Conservation (phyloP, 30 jellyfish, hydroid and myxozoan genomes). For the Hydra vulgaris region DNA sequence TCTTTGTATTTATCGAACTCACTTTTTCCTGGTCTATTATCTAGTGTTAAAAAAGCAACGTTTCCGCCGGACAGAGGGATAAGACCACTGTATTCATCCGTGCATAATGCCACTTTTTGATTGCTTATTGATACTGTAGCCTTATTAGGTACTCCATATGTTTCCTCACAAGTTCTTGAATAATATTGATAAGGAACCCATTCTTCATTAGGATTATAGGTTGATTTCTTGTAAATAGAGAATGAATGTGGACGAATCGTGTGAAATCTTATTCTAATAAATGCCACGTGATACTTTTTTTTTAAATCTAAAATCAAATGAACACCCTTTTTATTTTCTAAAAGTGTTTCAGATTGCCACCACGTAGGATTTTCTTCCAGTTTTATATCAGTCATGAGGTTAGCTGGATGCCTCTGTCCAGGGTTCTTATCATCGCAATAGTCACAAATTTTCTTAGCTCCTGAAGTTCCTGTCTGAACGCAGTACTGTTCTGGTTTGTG, state of each 20-base stretch:
- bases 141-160: constrained; percentile 53
- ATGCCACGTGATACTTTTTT: constrained; percentile 73
- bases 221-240: constrained; percentile 66
- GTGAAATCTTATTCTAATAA: constrained; percentile 73
- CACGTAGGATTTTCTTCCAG: constrained; percentile 64
- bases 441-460: constrained; percentile 61
- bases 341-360: constrained; percentile 95
- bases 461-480: constrained; percentile 77
- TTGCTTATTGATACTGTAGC: constrained; percentile 49
- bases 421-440: constrained; percentile 45
- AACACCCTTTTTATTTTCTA: constrained; percentile 65
- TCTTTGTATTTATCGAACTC: constrained; percentile 77
- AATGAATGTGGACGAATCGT: constrained; percentile 86
- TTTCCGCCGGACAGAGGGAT: constrained; percentile 93
- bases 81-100: constrained; percentile 66
- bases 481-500: constrained; percentile 49
- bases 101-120: constrained; percentile 87
- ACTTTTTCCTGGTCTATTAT: constrained; percentile 84
- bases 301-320: constrained; percentile 62
- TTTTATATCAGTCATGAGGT: constrained; percentile 60
- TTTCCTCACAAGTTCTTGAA: constrained; percentile 61
- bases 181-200: constrained; percentile 94
- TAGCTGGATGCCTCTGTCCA: constrained; percentile 69
- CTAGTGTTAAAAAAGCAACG: constrained; percentile 89
- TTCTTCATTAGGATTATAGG: constrained; percentile 45